These are phyloP conservation scores for Cosmia pyralina DNA, from an alignment of 2,888 invertebrate species.

Conservation along the genomic window DNA sequence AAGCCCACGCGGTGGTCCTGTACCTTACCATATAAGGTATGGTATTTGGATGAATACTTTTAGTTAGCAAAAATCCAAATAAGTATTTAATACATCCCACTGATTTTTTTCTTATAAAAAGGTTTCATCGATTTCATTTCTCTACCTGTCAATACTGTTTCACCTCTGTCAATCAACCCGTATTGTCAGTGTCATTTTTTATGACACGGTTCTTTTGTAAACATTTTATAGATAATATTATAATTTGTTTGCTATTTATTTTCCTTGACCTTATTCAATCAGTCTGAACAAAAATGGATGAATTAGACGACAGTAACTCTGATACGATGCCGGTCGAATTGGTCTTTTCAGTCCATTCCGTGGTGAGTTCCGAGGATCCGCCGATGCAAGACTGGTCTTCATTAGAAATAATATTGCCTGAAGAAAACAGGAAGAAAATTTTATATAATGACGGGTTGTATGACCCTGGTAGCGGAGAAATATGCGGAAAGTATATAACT, in stretches of 20 bases:
- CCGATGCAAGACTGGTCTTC: constrained; percentile 83
- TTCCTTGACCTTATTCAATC: background rate
- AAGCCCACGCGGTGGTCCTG: background rate
- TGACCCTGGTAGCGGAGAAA: constrained; percentile 77
- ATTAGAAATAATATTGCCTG: constrained; percentile 66
- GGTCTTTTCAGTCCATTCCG: constrained; percentile 59
- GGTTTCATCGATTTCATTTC: background rate
- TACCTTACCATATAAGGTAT: no score
- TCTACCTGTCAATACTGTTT: background rate
- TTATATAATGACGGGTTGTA: constrained; percentile 72
- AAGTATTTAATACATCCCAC: background rate
- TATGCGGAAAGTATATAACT: constrained; percentile 77
- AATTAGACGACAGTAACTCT: constrained; percentile 39
- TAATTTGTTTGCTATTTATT: constrained; percentile 36
- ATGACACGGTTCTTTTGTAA: constrained; percentile 11
- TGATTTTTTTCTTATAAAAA: background rate
- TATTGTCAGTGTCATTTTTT: constrained; percentile 31
- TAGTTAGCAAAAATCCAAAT: background rate
- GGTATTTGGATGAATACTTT: background rate
- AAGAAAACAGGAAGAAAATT: constrained; percentile 71
- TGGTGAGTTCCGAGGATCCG: constrained; percentile 77
- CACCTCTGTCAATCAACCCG: background rate
- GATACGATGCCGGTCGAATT: constrained; percentile 18
- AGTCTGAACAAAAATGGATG: constrained; percentile 48
- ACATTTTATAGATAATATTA: constrained; percentile 6